Evolutionary conservation across 2,888 invertebrate genomes (phyloP).

Genomic region (Urechis unicinctus): DNA sequence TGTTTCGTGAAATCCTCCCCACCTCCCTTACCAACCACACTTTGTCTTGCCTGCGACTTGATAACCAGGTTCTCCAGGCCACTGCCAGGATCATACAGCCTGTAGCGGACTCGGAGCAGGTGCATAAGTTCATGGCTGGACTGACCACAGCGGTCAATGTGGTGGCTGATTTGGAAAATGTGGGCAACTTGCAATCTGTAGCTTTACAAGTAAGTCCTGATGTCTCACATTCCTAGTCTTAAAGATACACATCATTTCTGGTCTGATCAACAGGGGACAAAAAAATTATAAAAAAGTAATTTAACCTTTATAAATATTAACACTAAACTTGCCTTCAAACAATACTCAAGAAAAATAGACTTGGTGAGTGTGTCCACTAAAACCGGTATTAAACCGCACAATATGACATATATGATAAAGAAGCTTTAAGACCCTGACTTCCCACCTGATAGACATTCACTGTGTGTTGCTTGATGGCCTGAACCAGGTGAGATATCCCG

Average conservation of each 20-base stretch:
- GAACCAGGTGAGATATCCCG: slow-evolving; percentile 78
- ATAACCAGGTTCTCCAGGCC: slow-evolving; percentile 34
- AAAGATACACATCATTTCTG: not conserved
- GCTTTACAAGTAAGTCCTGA: slow-evolving; percentile 65
- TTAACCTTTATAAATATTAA: not conserved
- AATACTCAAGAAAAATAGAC: too few relatives aligned
- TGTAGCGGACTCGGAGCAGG: slow-evolving; percentile 67
- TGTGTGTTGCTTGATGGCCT: not conserved
- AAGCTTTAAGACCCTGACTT: too few relatives aligned
- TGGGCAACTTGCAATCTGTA: slow-evolving; percentile 67
- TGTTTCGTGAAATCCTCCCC: slow-evolving; percentile 29
- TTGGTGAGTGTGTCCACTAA: too few relatives aligned
- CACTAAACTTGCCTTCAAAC: too few relatives aligned
- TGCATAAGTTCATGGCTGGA: slow-evolving; percentile 87
- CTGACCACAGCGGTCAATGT: slow-evolving; percentile 79
- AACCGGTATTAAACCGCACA: too few relatives aligned
- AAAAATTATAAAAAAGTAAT: not conserved
- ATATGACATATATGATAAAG: too few relatives aligned
- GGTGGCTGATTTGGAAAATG: slow-evolving; percentile 77
- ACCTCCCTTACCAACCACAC: slow-evolving; percentile 20
- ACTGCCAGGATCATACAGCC: slow-evolving; percentile 69
- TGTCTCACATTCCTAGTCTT: not conserved
- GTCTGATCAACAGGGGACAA: not conserved
- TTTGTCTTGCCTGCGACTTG: slow-evolving; percentile 9
- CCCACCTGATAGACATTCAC: too few relatives aligned